Base-by-base conservation (phyloP, 2,888 invertebrate genomes). In the Disparrhopalites patrizii region DNA sequence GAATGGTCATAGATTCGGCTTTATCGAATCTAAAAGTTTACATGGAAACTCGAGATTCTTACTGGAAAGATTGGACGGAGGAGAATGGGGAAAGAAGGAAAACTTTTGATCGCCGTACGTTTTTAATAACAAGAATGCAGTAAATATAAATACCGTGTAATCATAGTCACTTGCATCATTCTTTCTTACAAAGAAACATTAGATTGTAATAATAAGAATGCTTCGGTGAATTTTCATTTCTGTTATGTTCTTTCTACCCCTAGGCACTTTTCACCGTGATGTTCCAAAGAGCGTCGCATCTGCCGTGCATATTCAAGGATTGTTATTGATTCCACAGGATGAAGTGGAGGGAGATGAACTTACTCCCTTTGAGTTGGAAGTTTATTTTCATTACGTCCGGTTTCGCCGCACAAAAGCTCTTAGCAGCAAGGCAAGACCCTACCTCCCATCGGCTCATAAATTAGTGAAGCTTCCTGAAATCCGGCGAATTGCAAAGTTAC, bases 221-320 rank as follows among this genome's bases (percentile, higher is more conserved):
- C 43, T n/a, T n/a, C n/a, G n/a, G n/a, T n/a, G n/a, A n/a, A n/a
- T 43, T 20, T 7, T 23, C 13, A 23, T 54, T 30, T 28, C 18
- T 25, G 18, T 20, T 20, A 2, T 51, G 51, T 43, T 50, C 7
- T 3, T 61, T 61, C 2, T 10, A 23, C 31, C 3, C 20, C 7
- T 30, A 74, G 74, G 74, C 18, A 72, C 72, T 3, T 74, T 74
- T 47, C 70, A 71, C 56, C 63, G 58, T 8, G 71, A 73, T 0
- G 66, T 68, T 62, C 69, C 73, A 23, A 70, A 71, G 47, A 74
- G 74, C 57, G 70, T 74, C n/a, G 74, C 74, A 5, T 72, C 72
- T n/a, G 74, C 73, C 1, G 28, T 74, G 23, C 73, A 73, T 47
- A 70, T 74, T 57, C 67, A 68, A 13, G 65, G 68, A 3, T 23